phyloP scores from a whole-genome alignment of 2,888 invertebrate genomes.

The Lasius fuliginosus region DNA sequence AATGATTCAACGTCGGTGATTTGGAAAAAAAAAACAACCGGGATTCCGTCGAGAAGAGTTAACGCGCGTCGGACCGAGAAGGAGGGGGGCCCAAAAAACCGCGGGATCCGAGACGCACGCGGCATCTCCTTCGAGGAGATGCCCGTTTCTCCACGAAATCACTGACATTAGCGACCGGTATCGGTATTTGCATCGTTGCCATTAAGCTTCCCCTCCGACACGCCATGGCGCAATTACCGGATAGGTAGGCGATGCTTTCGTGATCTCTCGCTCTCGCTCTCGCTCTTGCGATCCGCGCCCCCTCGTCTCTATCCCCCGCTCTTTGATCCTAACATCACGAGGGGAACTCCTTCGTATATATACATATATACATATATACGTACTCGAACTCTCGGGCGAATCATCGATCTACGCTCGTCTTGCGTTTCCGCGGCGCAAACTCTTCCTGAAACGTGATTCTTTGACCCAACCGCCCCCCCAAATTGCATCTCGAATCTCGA shows the following conservation, averaged over 20 bases:
- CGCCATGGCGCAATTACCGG: slow-evolving; percentile 83
- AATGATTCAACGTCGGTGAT: slow-evolving; percentile 13
- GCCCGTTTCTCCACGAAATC: slow-evolving; percentile 73
- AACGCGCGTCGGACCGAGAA: neutral
- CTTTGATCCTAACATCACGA: slow-evolving; percentile 25
- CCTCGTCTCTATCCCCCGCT: slow-evolving; percentile 14
- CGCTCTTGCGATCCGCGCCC: slow-evolving; percentile 1
- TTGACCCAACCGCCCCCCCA: slow-evolving; percentile 32
- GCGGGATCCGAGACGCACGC: neutral
- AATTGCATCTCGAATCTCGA: slow-evolving; percentile 47
- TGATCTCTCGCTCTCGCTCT: slow-evolving; percentile 71
- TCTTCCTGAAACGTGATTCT: slow-evolving; percentile 59
- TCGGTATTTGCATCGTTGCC: slow-evolving; percentile 84
- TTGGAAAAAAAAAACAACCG: slow-evolving; percentile 1
- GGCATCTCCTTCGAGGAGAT: slow-evolving; percentile 70
- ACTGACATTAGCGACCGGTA: slow-evolving; percentile 79
- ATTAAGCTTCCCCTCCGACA: slow-evolving; percentile 81
- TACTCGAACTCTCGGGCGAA: slow-evolving; percentile 46
- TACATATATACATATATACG: neutral
- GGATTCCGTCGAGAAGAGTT: neutral
- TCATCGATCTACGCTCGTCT: slow-evolving; percentile 58
- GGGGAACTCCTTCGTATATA: slow-evolving; percentile 39
- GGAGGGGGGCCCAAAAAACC: neutral
- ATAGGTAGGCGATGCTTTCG: slow-evolving; percentile 78
- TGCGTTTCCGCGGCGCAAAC: slow-evolving; percentile 51